Base-by-base conservation (phyloP, 2,888 invertebrate genomes). In the Diaperis boleti region DNA sequence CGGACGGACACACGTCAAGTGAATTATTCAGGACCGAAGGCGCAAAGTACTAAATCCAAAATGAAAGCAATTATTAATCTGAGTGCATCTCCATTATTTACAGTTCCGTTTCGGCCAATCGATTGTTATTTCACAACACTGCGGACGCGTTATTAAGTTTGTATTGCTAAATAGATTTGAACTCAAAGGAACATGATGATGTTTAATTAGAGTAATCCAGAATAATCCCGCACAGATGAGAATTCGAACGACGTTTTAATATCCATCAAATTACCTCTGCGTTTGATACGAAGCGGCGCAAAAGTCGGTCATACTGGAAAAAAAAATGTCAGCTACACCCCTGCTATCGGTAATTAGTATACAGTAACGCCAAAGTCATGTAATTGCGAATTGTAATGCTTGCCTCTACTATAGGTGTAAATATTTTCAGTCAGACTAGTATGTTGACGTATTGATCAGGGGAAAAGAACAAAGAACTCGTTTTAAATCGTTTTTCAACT, bases 351-450 rank as follows among this genome's bases (percentile, higher is more conserved):
- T 54, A 52, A 52, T 52, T 39, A 52, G 35, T 3, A 22, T 50
- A 39, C 52, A 49, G 45, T 10, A 56, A 56, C 15, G 45, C 45
- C 26, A 45, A 57, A 57, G 57, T 45, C 57, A 18, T 45, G 56
- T 44, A 56, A 56, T 37, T 57, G 44, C 55, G 33, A 44, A 55
- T 55, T 31, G 55, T 26, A 44, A 44, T 33, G 55, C 42, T 55
- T 55, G 33, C 54, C 54, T 61, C 42, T 31, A 33, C 13, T 49
- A 47, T 39, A 66, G 62, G 59, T 64, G 67, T 67, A 60, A 65
- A 67, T 65, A 67, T 67, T 67, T 67, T 67, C 63, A 67, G 68
- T 62, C 55, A 57, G 64, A 68, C 62, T 64, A 68, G 67, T 68
- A 64, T 61, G 55, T 57, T 44, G 55, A 59, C 54, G 62, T 68